Base-by-base conservation (phyloP, 2,888 invertebrate species). In the Drosophila conformis region DNA sequence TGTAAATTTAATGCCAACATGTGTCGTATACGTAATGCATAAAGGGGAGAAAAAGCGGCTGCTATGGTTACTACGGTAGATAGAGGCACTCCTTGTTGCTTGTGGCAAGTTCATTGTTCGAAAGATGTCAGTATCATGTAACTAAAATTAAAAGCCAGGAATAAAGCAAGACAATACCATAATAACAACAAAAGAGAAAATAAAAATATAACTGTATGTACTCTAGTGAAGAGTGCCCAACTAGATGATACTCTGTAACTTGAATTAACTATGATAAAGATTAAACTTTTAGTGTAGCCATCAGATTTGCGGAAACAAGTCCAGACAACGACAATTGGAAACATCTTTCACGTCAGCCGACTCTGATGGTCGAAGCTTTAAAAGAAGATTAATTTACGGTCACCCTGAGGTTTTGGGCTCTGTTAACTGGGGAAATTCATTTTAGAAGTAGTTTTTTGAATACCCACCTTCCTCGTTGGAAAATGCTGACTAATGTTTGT, bases 1-100 rank as follows among this genome's bases (percentile, higher is more conserved):
- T 64, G 73, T 76, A 76, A 70, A 46, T 65, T 59, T 71, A 82
- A 80, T 69, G 67, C 78, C 40, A 46, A 67, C 73, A 79, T 73
- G 59, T 73, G 71, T 70, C 85, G 87, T 85, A 83, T 87, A 68
- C 77, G 77, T 77, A 73, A 70, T 76, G 58, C 49, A 64, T 21
- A 66, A 76, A 51, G 63, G 56, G 46, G 33, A 61, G 51, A 48
- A 68, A 49, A 29, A 31, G 18, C 52, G 62, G 66, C 49, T 67
- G 73, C 31, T 42, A n/a, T 38, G 25, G 42, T 29, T 46, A 48
- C 73, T 62, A 56, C 8, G 35, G 42, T 4, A 25, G 11, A 46
- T 35, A 33, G 35, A 40, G 52, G 4, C 15, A 35, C 1, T 27
- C n/a, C 25, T n/a, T 42, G 40, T 46, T 48, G 58, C 36, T 27